phyloP scores from a whole-genome alignment of 53 echinoderm and acorn worm species.

The Stichopus horrens region DNA sequence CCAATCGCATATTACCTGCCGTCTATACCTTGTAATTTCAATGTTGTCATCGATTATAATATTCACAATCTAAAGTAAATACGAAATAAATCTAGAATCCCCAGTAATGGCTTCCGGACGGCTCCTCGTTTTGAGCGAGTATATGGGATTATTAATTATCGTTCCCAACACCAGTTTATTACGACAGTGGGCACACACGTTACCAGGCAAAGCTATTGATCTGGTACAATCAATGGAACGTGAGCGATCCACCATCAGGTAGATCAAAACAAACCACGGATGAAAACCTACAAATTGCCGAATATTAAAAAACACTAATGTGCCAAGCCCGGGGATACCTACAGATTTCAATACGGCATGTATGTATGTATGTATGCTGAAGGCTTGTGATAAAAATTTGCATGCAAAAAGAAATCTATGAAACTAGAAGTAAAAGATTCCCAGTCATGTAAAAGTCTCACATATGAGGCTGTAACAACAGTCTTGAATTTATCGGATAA shows the following conservation, averaged over 20 bases:
- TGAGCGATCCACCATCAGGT: background rate
- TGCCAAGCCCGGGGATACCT: conserved; percentile 4
- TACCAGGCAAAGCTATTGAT: conserved; percentile 26
- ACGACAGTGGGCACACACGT: conserved; percentile 29
- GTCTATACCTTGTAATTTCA: background rate
- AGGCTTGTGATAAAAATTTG: too few species aligned
- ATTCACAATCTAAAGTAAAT: conserved; percentile 3
- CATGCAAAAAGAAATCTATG: too few species aligned
- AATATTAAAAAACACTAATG: conserved; percentile 11
- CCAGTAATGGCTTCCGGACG: conserved; percentile 38
- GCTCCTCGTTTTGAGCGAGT: background rate
- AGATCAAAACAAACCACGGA: background rate
- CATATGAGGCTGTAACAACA: too few species aligned
- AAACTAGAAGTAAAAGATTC: too few species aligned
- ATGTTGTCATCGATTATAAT: background rate
- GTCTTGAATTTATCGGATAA: too few species aligned
- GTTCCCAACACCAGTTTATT: conserved; percentile 24
- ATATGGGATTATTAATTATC: conserved; percentile 19
- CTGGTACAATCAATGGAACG: conserved; percentile 30
- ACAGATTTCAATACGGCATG: background rate
- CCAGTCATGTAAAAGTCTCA: too few species aligned
- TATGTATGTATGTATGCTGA: too few species aligned
- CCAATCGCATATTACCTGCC: too few species aligned
- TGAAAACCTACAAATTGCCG: background rate
- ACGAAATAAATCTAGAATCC: conserved; percentile 24